Conservation (phyloP, 2,797 vertebrate species). For the Coregonus suidteri region DNA sequence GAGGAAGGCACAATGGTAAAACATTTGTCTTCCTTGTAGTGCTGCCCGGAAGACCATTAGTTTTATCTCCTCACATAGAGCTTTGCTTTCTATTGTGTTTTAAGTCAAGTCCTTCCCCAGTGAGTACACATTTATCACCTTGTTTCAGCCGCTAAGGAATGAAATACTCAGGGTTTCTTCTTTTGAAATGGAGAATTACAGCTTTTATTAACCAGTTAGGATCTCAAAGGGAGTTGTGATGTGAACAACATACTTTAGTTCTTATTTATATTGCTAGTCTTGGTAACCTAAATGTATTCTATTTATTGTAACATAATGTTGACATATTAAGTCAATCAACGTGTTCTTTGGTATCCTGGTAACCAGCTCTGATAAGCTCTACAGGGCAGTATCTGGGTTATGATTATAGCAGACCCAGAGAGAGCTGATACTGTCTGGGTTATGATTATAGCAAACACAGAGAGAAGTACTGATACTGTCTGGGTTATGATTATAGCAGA, state of each 20-base stretch:
- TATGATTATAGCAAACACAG: no score
- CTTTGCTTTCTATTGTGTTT: not conserved
- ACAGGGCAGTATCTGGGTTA: slow-evolving; percentile 13
- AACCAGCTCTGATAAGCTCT: not conserved
- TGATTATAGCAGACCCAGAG: not conserved
- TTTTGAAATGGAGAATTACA: not conserved
- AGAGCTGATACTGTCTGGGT: no score
- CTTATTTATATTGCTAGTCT: not conserved
- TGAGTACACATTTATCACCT: not conserved
- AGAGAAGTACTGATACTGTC: no score
- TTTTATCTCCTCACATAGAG: not conserved
- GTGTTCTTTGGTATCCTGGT: not conserved
- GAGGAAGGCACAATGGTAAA: not conserved
- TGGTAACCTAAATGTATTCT: not conserved
- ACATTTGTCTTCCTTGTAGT: not conserved
- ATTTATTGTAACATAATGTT: not conserved
- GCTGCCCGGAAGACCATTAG: not conserved
- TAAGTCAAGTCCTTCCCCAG: not conserved
- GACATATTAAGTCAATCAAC: not conserved
- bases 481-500: no score
- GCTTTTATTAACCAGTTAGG: not conserved
- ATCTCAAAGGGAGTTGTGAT: not conserved
- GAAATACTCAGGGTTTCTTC: not conserved
- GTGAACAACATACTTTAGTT: not conserved
- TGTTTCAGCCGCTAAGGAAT: not conserved